Base-by-base conservation (phyloP, 2,888 invertebrate genomes). In the Phortica magna region DNA sequence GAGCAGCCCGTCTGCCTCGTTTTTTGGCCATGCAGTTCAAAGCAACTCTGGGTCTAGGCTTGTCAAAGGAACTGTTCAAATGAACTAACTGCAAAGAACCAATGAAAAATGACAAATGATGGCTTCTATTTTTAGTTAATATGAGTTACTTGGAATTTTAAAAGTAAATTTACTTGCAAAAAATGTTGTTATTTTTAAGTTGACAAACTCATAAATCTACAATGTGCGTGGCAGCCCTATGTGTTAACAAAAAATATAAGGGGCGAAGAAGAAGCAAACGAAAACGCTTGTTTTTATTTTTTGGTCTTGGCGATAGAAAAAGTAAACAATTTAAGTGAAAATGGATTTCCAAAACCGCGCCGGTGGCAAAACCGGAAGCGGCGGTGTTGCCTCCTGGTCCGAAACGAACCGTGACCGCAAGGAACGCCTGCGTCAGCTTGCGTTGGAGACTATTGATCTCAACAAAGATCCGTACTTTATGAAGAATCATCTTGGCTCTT, bases 401-500 rank as follows among this genome's bases (percentile, higher is more conserved):
- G 99, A 99, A 93, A 97, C 98, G 80, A 99, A 99, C 92, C 94
- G 99, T 75, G 99, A 99, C 90, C 95, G 99, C 57, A 94, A 99
- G 81, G 99, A 99, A 92, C 95, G 99, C 76, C 94, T 99, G 42
- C 94, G 99, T 12, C 99, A 99, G 92, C 94, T 99, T 68, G 99
- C 99, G 39, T 93, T 99, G 77, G 99, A 99, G 92, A 99, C 99
- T 0, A 99, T 99, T 78, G 99, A 99, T 92, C 93, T 99, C 39
- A 98, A 98, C 91, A 99, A 99, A 92, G 99, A 99, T 94, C 99
- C 99, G 0, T 99, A 99, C 94, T 99, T 99, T 94, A 99, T 99
- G 99, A 98, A 99, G 95, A 99, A 99, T 93, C 99, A 99, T 93
- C 94, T 99, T 84, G 98, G 96, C 0, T 98, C 99, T 0, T 99